Evolutionary conservation across 2,888 invertebrate species (phyloP).

Genomic region (Tachina lurida): DNA sequence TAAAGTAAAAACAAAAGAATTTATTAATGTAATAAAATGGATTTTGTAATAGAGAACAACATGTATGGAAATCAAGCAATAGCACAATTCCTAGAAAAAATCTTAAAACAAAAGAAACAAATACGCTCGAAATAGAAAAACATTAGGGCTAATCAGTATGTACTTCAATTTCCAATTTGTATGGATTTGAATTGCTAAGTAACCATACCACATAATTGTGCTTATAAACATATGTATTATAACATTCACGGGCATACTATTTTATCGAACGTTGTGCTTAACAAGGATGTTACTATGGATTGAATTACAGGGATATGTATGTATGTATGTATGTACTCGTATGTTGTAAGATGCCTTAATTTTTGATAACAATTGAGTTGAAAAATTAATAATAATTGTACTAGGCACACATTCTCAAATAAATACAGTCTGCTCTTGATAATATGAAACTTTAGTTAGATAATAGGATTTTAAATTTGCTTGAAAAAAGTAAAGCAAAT

Average conservation of each 20-base stretch:
- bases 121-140: neutral
- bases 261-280: neutral
- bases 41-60: neutral
- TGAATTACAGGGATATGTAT: neutral
- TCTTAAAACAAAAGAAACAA: neutral
- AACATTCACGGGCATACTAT: neutral
- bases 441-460: too few species aligned
- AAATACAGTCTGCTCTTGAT: conserved; percentile 11
- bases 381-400: conserved; percentile 60
- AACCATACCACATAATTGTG: too few species aligned
- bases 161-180: neutral
- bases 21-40: conserved; percentile 1
- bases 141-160: conserved; percentile 14
- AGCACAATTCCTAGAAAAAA: conserved; percentile 2
- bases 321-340: neutral
- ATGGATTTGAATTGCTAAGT: too few species aligned
- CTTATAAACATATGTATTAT: neutral
- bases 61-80: neutral
- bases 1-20: neutral
- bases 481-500: too few species aligned
- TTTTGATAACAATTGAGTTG: conserved; percentile 44
- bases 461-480: too few species aligned
- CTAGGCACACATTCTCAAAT: conserved; percentile 45
- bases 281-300: too few species aligned
- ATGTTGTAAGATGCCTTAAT: neutral